These are phyloP conservation scores for Scaptomyza cyrtandrae DNA, from an alignment of 2,888 invertebrate species.

Conservation along the genomic window DNA sequence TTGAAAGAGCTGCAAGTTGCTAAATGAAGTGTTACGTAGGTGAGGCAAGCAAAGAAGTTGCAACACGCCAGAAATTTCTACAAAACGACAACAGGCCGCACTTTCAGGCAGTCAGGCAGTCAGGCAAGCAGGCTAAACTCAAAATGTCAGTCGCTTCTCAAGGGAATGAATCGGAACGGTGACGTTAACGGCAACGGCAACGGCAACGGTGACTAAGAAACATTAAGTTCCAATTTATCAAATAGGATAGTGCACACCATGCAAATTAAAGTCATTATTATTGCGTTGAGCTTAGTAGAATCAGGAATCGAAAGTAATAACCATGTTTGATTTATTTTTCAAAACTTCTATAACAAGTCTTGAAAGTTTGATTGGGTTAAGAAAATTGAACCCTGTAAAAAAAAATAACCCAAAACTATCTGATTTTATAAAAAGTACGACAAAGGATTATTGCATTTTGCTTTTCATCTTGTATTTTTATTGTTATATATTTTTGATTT, in stretches of 20 bases:
- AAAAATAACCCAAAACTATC: too few species aligned
- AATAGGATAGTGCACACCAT: neutral
- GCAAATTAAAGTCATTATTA: neutral
- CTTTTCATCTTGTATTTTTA: too few species aligned
- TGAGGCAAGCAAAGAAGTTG: constrained; percentile 51
- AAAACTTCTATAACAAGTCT: neutral
- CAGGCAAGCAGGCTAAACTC: constrained; percentile 28
- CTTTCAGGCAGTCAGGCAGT: constrained; percentile 61
- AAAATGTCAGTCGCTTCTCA: constrained; percentile 58
- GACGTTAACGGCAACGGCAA: neutral
- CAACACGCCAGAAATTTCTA: constrained; percentile 50
- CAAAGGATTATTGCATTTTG: too few species aligned
- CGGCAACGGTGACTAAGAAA: neutral
- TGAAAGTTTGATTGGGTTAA: neutral
- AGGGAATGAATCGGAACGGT: constrained; percentile 1
- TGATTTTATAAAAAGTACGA: too few species aligned
- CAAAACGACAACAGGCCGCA: constrained; percentile 59
- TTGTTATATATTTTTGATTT: too few species aligned
- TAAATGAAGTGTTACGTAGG: constrained; percentile 72
- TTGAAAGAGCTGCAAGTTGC: constrained; percentile 60
- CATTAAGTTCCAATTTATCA: neutral
- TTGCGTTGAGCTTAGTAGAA: neutral
- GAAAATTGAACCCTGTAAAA: neutral
- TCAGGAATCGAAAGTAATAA: neutral
- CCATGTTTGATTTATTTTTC: neutral